Base-by-base conservation (phyloP, 2,797 vertebrate species). In the Telmatherina bonti region DNA sequence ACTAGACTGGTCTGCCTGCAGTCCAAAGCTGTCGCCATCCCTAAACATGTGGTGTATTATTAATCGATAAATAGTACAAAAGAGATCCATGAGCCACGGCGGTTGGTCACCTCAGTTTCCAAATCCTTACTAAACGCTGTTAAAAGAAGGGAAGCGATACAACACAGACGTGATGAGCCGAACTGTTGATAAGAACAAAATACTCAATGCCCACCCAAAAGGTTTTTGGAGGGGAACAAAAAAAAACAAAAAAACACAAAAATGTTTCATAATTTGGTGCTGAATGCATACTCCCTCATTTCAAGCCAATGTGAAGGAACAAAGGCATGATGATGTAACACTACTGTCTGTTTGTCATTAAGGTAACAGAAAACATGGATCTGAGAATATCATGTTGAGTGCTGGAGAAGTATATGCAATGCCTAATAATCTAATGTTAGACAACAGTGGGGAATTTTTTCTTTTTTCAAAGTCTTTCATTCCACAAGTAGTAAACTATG, bases 381-480 rank as follows among this genome's bases (percentile, higher is more conserved):
- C 4, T 24, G 31, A 13, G 54, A 38, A 31, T 53, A 56, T n/a
- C 20, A 72, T 52, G 10, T 6, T 36, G 27, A 55, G 53, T n/a
- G 41, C 55, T 31, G 27, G n/a, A 30, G 64, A 53, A 20, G 41
- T 49, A 70, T 51, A 51, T 11, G 7, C 16, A 51, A 66, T 18
- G 16, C 41, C 36, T 43, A 53, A 4, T 69, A 53, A 72, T 73
- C 29, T 20, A 13, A 1, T 35, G 26, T 71, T 27, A 66, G 72
- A 72, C 56, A 51, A 33, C n/a, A 67, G 35, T 1, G 49, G 63
- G 64, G 54, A 26, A 11, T 30, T 60, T 74, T 36, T 58, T 30
- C 58, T 74, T 36, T 58, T n/a, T n/a, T n/a, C n/a, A 38, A 74
- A 71, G n/a, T 43, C 29, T 16, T 67, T 63, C 69, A 72, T 66